These are phyloP conservation scores for Caerostris extrusa DNA, from an alignment of 1,140 invertebrate genomes.

Conservation along the genomic window DNA sequence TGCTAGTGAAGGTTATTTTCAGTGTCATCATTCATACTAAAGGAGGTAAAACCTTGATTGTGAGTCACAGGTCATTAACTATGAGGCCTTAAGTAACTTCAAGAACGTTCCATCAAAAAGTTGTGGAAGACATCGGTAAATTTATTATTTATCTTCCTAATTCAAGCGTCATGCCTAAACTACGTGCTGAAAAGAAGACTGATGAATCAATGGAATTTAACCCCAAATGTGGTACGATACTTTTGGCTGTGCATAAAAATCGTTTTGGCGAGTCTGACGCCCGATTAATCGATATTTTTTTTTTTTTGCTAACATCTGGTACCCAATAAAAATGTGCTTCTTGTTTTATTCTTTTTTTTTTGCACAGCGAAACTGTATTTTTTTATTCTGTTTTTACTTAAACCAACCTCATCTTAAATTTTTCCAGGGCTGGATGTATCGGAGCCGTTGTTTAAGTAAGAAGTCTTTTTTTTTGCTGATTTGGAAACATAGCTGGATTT, in stretches of 20 bases:
- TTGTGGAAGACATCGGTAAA: constrained; percentile 58
- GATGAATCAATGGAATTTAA: constrained; percentile 62
- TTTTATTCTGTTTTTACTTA: constrained; percentile 5
- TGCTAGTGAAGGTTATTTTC: not conserved
- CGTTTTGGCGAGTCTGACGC: not conserved
- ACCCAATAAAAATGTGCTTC: constrained; percentile 31
- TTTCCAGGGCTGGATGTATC: not conserved
- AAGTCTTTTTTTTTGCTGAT: not conserved
- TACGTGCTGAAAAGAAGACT: constrained; percentile 27
- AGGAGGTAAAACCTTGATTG: constrained; percentile 62
- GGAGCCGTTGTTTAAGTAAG: constrained; percentile 6
- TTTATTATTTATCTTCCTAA: constrained; percentile 66
- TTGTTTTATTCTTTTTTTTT: not conserved
- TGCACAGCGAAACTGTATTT: not conserved
- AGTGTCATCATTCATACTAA: constrained; percentile 59
- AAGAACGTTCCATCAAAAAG: constrained; percentile 52
- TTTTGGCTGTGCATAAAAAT: constrained; percentile 4
- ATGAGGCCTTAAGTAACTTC: constrained; percentile 65
- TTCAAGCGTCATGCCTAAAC: constrained; percentile 15
- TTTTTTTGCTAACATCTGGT: not conserved
- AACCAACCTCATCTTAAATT: not conserved
- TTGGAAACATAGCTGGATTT: not conserved
- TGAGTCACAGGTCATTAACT: constrained; percentile 75
- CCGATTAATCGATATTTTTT: constrained; percentile 43
- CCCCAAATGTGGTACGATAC: not conserved